Evolutionary conservation across 2,113 vertebrate species (phyloP), one percentile per base, ranked within the genome.

Genomic region (Siphamia tubifer): DNA sequence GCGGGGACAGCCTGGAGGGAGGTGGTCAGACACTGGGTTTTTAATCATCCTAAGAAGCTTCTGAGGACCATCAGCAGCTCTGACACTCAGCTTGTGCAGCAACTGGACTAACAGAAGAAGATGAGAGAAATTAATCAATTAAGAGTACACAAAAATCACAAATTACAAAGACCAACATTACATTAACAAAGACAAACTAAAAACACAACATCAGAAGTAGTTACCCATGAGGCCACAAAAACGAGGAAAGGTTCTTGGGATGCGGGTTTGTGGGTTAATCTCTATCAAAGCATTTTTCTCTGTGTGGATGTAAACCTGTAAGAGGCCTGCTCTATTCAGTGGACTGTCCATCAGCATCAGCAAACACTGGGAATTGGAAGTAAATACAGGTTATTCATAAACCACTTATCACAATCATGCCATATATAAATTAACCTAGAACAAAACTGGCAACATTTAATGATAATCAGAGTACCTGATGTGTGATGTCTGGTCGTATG

Each of bases 191-290:
- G 28, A 1, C 11, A 47, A 3, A 25, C 1, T 19, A 20, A 27
- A 3, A 13, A 24, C 15, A 20, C 12, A 52, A 38, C 5, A n/a
- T 3, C 4, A 25, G 12, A 15, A 6, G 3, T 36, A 3, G 13
- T 94, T 90, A 99, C 98, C 96, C 95, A 99, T 99, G 0, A 99
- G 95, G 23, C 98, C 98, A 84, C 96, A 99, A 68, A 99, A 99
- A 13, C 98, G 94, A 57, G 92, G 82, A 81, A 99, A 99, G 1
- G 98, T 99, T 61, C 98, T 94, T 4, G 98, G 98, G 54, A 99
- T 98, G 57, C 97, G 94, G 2, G 98, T 99, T 69, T 99, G 97
- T 0, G 98, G 98, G 76, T 99, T 98, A 55, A 99, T 93, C 82
- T 99, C 96, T 2, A 99, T 97, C 43, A 99, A 80, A 13, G 94